Conservation (phyloP, 2,797 vertebrate species). For the Channallabes apus region DNA sequence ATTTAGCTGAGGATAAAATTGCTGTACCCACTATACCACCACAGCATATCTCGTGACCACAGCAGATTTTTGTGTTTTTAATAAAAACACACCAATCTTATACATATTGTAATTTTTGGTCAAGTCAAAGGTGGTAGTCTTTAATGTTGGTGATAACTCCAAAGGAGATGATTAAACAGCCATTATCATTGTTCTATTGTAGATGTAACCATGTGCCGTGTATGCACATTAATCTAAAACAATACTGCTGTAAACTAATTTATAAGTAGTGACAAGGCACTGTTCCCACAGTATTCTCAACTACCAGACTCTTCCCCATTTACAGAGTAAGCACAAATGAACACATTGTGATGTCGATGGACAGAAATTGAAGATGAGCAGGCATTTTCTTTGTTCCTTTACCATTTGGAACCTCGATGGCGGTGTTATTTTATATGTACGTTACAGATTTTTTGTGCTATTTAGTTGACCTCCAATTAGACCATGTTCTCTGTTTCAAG, state of each 20-base stretch:
- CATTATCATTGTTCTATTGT: not conserved
- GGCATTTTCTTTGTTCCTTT: not conserved
- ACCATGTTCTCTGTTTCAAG: not conserved
- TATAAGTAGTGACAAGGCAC: not conserved
- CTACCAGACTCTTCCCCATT: no score
- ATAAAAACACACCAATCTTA: no score
- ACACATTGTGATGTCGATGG: not conserved
- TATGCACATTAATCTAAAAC: not conserved
- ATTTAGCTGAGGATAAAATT: no score
- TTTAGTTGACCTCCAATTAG: not conserved
- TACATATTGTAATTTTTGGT: no score
- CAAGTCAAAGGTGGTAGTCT: no score
- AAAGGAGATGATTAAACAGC: not conserved
- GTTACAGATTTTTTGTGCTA: not conserved
- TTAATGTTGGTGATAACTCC: not conserved
- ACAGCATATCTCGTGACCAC: no score
- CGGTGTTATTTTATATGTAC: not conserved
- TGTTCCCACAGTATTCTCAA: no score
- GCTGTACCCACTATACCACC: no score
- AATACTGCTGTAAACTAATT: not conserved
- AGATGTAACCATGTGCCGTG: not conserved
- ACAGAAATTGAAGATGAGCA: not conserved
- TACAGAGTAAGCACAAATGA: no score
- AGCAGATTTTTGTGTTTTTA: no score
- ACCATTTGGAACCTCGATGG: not conserved